Base-by-base conservation (phyloP, 2,797 vertebrate species). In the Semaprochilodus insignis region DNA sequence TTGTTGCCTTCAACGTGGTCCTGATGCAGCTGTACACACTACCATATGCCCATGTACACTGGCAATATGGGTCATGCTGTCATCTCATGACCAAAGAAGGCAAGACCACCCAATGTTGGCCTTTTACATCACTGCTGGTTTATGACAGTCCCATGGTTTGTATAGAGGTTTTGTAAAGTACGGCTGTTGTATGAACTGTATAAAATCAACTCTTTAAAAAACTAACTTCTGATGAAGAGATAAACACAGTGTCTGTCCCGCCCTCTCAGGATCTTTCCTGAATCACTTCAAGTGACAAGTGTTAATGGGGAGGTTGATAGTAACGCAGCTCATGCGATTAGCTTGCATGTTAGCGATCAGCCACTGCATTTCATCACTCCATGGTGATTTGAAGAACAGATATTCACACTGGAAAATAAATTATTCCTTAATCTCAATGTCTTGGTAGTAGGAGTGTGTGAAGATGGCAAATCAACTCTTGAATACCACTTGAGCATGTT, bases 281-380 rank as follows among this genome's bases (percentile, higher is more conserved):
- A 34, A 74, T 85, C 36, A 69, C 15, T 84, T 72, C 31, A 81
- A 51, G 17, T 6, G 19, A 31, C 67, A 87, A 85, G 87, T 78
- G 77, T 89, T 90, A 88, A 87, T 16, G 85, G 83, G 80, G 44
- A 77, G 66, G 60, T 63, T 82, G 34, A 17, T 44, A 65, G 17
- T 62, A 66, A 78, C 54, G 80, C 13, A 40, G 51, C 54, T 62
- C 78, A 85, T 84, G 7, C 82, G 52, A 89, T 78, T 81, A 85
- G 66, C 55, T 83, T 31, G 65, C n/a, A 51, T 83, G 66, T 85
- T 71, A 86, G 81, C 78, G 80, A 81, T 83, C 78, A 79, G 17
- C 31, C 67, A 34, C 10, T 25, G 74, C 31, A 72, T 87, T 89
- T 65, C 83, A 77, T 80, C 74, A 78, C 34, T 57, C 59, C 31